A percentile compares a stretch with the other conserved stretches of the same genome.
Evolutionary conservation across 2,888 invertebrate genomes (phyloP).

Genomic region (Cataglyphis albicans): DNA sequence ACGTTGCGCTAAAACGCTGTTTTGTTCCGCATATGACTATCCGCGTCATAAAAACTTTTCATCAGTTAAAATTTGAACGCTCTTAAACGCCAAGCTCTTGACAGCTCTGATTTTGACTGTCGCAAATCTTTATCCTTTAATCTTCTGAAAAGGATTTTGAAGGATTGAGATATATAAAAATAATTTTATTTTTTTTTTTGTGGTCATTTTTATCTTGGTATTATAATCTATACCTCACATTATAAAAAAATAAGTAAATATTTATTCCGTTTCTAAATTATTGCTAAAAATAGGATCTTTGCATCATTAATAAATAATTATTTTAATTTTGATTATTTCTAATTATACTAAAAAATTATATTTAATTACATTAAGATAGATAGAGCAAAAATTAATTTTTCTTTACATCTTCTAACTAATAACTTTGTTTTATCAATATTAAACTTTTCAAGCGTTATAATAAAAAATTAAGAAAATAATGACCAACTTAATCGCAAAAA

Average conservation of each 20-base stretch:
- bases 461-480: slow-evolving; percentile 1
- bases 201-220: not conserved
- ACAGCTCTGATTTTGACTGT: not conserved
- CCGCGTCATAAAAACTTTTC: slow-evolving; percentile 46
- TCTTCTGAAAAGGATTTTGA: not conserved
- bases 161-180: not conserved
- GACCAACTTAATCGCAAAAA: slow-evolving; percentile 22
- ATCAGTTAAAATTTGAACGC: slow-evolving; percentile 46
- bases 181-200: not conserved
- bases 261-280: not conserved
- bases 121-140: not conserved
- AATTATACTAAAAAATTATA: not conserved
- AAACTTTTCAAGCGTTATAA: not conserved
- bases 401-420: not conserved
- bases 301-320: not conserved
- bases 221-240: not conserved
- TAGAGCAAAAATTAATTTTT: not conserved
- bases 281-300: not conserved
- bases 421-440: not conserved
- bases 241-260: not conserved
- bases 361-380: not conserved
- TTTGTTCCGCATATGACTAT: slow-evolving; percentile 21
- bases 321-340: not conserved
- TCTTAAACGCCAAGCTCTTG: not conserved
- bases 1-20: slow-evolving; percentile 7